Evolutionary conservation across 1,140 invertebrate species (phyloP), one percentile per base, ranked within the genome.

Genomic region (Drosophila insularis): DNA sequence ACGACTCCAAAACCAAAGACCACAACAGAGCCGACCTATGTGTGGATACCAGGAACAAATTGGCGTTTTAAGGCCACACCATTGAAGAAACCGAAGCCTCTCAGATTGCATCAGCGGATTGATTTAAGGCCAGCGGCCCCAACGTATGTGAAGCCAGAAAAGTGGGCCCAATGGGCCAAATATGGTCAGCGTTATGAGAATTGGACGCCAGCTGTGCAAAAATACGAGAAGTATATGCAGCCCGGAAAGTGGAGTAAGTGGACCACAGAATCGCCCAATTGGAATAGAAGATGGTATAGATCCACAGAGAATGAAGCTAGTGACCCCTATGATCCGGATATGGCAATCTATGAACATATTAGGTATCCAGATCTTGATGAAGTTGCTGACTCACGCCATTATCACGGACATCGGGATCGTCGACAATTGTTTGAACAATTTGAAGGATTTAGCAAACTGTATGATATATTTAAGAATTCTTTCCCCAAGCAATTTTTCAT

Each of bases 41-140:
- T 91, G n/a, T 87, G 81, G 69, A 91, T 91, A 19, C 68, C 90
- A 1, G 90, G 90, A 7, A 91, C 90, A 0, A 63, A 90, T 17
- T 89, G 87, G 74, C 73, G 90, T 7, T 91, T 78, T 11, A 90
- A 91, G 40, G 90, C 78, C 5, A 90, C 85, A 14, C 82, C 86
- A 0, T 39, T 91, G 0, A 86, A 90, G 59, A 81, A 87, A 35
- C 82, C 84, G 0, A 89, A 40, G 1, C 70, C 73, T 0, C 0
- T 73, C 5, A 70, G 55, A 60, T 43, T 87, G 0, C 66, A 77
- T 27, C 79, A 68, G 14, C 60, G 82, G 11, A 89, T 89, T 3
- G 81, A 81, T 50, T 35, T 70, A 11, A 59, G 80, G 5, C 80
- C 76, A 0, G 63, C 35, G 6, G 61, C 37, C 2, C 50, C 69